A percentile compares a stretch with the other conserved stretches of the same genome.
Evolutionary conservation across 2,888 invertebrate genomes (phyloP).

Genomic region (Erebia ligea): DNA sequence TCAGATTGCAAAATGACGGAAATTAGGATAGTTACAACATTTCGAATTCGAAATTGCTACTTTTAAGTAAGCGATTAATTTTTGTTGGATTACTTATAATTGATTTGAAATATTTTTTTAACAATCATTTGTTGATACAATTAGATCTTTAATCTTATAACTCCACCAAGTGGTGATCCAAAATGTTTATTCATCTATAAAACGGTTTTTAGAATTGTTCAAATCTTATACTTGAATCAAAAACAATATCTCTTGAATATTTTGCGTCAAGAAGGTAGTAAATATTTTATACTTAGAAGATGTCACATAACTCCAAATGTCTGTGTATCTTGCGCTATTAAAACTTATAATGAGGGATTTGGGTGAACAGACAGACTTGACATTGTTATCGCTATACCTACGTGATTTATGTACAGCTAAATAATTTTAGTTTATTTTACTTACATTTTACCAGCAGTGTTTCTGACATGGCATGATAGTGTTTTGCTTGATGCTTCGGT

Average conservation of each 20-base stretch:
- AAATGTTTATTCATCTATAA: too few species aligned
- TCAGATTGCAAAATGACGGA: not conserved
- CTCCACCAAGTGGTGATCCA: too few species aligned
- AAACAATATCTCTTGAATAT: not conserved
- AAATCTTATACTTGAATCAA: not conserved
- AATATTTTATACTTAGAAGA: not conserved
- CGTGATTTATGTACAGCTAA: slow-evolving; percentile 21
- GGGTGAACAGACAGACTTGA: slow-evolving; percentile 34
- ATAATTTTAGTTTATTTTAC: not conserved
- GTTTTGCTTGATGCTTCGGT: not conserved
- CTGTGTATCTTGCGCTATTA: slow-evolving; percentile 71
- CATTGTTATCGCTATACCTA: slow-evolving; percentile 37
- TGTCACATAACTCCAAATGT: slow-evolving; percentile 35
- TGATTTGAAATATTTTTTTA: too few species aligned
- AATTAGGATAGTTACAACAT: not conserved
- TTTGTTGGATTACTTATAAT: too few species aligned
- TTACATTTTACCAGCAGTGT: not conserved
- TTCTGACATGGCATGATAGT: not conserved
- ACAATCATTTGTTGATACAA: too few species aligned
- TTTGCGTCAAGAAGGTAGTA: not conserved
- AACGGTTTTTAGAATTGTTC: too few species aligned
- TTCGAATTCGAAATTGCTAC: not conserved
- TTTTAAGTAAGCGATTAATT: too few species aligned
- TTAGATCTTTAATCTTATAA: too few species aligned
- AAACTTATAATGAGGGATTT: slow-evolving; percentile 76